Evolutionary conservation across 1,140 invertebrate species (phyloP).

Genomic region (Drosophila pandora): DNA sequence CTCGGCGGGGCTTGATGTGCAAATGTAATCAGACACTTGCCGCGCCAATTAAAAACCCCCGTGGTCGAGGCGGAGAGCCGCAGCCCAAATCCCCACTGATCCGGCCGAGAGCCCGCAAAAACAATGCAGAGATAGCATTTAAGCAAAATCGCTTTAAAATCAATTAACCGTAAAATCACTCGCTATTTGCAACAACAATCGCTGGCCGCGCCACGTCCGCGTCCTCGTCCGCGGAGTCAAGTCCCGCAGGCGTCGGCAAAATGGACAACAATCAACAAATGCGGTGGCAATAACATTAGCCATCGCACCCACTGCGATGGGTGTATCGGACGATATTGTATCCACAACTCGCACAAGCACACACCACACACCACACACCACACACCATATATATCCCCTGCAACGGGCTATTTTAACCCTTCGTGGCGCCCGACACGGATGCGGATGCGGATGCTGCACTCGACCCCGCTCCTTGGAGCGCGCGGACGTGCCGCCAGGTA

Average conservation of each 20-base stretch:
- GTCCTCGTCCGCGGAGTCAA: conserved; percentile 16
- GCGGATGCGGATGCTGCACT: conserved; percentile 53
- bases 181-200: conserved; percentile 74
- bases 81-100: conserved; percentile 3
- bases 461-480: conserved; percentile 18
- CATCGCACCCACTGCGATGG: not conserved
- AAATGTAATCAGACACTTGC: conserved; percentile 34
- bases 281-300: conserved; percentile 78
- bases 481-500: conserved; percentile 77
- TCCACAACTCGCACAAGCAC: not conserved
- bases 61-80: not conserved
- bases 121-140: conserved; percentile 76
- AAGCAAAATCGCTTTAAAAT: conserved; percentile 83
- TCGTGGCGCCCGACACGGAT: not conserved
- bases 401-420: not conserved
- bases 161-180: conserved; percentile 83
- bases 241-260: conserved; percentile 40
- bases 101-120: conserved; percentile 10
- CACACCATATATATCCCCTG: not conserved
- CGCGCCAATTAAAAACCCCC: conserved; percentile 10
- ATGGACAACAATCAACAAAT: conserved; percentile 69
- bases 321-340: not conserved
- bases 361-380: not conserved
- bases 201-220: conserved; percentile 2
- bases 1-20: not conserved